Conservation (phyloP, 2,888 invertebrate genomes). For the Ditula angustiorana region DNA sequence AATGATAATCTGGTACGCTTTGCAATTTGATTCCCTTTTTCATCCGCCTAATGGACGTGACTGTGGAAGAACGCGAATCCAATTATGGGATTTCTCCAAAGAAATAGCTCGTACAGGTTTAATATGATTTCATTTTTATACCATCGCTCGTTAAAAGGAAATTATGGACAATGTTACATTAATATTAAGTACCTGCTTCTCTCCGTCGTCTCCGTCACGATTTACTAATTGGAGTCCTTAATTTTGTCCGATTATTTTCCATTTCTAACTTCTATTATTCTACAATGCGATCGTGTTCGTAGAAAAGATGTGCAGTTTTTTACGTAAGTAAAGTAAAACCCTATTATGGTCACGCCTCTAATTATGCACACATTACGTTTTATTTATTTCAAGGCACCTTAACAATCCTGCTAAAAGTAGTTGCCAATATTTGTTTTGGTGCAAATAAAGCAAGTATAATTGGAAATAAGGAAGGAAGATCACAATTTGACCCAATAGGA, state of each 20-base stretch:
- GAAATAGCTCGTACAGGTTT: constrained; percentile 48
- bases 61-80: constrained; percentile 53
- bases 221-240: background rate
- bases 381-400: too few relatives aligned
- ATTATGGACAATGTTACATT: constrained; percentile 31
- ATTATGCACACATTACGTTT: background rate
- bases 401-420: too few relatives aligned
- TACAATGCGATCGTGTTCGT: background rate
- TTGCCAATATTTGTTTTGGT: too few relatives aligned
- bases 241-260: background rate
- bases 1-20: constrained; percentile 51
- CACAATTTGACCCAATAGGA: too few relatives aligned
- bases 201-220: background rate
- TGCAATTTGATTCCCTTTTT: constrained; percentile 59
- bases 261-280: background rate
- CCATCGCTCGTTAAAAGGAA: constrained; percentile 23
- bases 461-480: too few relatives aligned
- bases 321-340: background rate
- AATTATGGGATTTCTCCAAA: constrained; percentile 57
- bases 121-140: constrained; percentile 29
- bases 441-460: too few relatives aligned
- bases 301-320: background rate
- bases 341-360: background rate
- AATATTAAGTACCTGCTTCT: constrained; percentile 25
- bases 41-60: constrained; percentile 61